A percentile compares a stretch with the other conserved stretches of the same genome.
These are phyloP conservation scores for Potorous gilbertii DNA, from an alignment of 2,797 vertebrate genomes.

Conservation along the genomic window DNA sequence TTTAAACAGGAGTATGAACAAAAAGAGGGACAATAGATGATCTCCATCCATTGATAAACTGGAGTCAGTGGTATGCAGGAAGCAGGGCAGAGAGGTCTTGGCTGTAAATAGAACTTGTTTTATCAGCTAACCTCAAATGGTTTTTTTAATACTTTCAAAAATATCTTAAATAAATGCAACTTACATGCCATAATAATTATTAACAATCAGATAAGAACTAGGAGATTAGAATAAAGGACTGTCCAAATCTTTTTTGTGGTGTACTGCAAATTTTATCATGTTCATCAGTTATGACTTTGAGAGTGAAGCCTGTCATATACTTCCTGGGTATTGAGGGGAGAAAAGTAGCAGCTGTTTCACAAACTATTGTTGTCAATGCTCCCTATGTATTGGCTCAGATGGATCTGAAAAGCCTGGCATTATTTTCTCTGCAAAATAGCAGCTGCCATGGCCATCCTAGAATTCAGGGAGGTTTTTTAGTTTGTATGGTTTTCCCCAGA, in stretches of 20 bases:
- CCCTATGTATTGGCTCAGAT: background rate
- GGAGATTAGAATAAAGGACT: background rate
- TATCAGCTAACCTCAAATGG: background rate
- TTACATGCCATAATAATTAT: background rate
- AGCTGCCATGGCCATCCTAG: background rate
- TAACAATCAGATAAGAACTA: background rate
- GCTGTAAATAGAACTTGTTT: background rate
- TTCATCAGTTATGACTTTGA: background rate
- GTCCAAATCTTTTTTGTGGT: background rate
- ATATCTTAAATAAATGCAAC: slow-evolving; percentile 51
- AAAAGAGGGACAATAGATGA: background rate
- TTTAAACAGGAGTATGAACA: background rate
- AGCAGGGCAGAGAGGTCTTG: background rate
- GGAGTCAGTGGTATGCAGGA: background rate
- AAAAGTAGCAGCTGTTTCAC: background rate
- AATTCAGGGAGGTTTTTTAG: background rate
- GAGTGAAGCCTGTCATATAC: background rate
- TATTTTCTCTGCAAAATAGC: background rate
- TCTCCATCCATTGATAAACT: background rate
- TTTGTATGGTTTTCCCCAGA: background rate
- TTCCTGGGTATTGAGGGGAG: background rate
- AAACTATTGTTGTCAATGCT: background rate
- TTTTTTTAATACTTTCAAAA: background rate
- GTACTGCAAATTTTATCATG: background rate
- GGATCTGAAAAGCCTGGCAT: background rate